Evolutionary conservation across 2,797 vertebrate species (phyloP), one percentile per base, ranked within the genome.

Genomic region (Luscinia megarhynchos): DNA sequence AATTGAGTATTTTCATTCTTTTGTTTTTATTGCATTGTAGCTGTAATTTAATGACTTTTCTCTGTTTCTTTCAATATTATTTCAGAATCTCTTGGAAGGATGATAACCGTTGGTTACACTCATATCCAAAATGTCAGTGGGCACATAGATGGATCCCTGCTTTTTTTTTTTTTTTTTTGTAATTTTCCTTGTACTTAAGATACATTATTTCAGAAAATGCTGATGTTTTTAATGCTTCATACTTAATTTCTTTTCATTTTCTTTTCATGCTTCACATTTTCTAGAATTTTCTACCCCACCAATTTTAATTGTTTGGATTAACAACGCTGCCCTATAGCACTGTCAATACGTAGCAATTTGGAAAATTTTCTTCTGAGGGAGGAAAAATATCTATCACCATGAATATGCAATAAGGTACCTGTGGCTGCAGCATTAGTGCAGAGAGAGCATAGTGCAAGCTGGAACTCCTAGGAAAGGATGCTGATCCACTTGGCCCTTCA

Each of bases 1-100:
- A 96, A 96, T 16, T 55, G 59, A 75, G 45, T 84, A 40, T 77
- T 95, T 91, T 82, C 41, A 82, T 90, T 92, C 68, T 88, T 78
- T 77, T 77, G 46, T 14, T 46, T 86, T 94, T 94, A 84, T 58
- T 77, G 13, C 94, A 82, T 69, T 62, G 34, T 41, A 67, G 86
- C 61, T 68, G 43, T 67, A 84, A 86, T 84, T 77, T 89, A 87
- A 34, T 45, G 5, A 11, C 19, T 90, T 96, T 84, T 89, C 62
- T 92, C 91, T 81, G 57, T 43, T 48, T 38, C 48, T 50, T 40
- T 93, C 87, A 66, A 10, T 63, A 16, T 67, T 84, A 91, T 90
- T 62, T 96, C 63, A 94, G 43, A 51, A 92, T 85, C 55, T 93
- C 69, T 92, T 89, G 70, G 54, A 76, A 89, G 40, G 40, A 77